Conservation (phyloP, 2,797 vertebrate genomes). For the Typhlichthys subterraneus region DNA sequence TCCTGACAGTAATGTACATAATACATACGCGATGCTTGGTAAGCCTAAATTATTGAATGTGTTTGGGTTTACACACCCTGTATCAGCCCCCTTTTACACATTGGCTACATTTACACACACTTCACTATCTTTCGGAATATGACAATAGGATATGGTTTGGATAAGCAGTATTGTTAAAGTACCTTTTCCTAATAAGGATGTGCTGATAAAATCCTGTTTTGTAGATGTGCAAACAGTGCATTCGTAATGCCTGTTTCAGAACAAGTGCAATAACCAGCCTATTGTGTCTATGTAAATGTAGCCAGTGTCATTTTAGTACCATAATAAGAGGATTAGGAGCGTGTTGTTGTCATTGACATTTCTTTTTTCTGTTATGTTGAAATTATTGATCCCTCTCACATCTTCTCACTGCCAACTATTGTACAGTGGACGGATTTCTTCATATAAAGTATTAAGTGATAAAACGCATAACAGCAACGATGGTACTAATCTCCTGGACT, state of each 20-base stretch:
- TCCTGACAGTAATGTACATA: slow-evolving; percentile 76
- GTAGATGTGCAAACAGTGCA: too few relatives aligned
- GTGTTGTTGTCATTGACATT: slow-evolving; percentile 2
- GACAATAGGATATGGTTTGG: background rate
- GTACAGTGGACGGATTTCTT: slow-evolving; percentile 76
- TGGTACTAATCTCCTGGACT: slow-evolving; percentile 86
- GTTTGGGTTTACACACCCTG: slow-evolving; percentile 63
- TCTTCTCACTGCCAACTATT: slow-evolving; percentile 82
- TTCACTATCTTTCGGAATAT: too few relatives aligned
- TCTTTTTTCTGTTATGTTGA: slow-evolving; percentile 44
- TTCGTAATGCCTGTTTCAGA: too few relatives aligned
- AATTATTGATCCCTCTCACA: slow-evolving; percentile 60
- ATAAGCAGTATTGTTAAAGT: background rate
- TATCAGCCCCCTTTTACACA: slow-evolving; percentile 51
- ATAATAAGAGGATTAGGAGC: slow-evolving; percentile 54
- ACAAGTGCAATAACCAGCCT: too few relatives aligned
- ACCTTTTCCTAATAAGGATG: too few relatives aligned
- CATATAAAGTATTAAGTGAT: slow-evolving; percentile 81
- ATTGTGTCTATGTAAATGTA: too few relatives aligned
- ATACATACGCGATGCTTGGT: slow-evolving; percentile 54
- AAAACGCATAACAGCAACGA: slow-evolving; percentile 78
- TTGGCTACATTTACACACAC: background rate
- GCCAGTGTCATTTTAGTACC: slow-evolving; percentile 63
- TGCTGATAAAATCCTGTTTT: too few relatives aligned
- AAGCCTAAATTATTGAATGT: slow-evolving; percentile 77